Base-by-base conservation (phyloP, 2,113 vertebrate genomes). In the Hepsetus odoe region DNA sequence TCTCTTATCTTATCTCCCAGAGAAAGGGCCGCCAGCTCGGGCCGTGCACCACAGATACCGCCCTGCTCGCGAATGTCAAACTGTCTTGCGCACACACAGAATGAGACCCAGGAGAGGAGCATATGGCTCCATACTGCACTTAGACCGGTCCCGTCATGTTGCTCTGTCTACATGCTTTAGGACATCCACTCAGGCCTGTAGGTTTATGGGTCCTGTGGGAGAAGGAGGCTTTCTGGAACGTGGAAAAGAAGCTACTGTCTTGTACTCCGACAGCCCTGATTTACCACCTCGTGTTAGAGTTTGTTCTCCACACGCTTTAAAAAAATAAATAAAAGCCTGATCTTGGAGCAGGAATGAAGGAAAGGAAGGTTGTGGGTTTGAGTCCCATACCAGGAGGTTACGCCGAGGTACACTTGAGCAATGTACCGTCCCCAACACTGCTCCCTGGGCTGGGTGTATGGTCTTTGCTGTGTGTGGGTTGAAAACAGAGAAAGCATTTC, bases 1-100 rank as follows among this genome's bases (percentile, higher is more conserved):
- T 8, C 59, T 20, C 59, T 62, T 33, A 62, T 33, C 59, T 62
- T 62, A 62, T 62, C 59, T 62, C 18, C 51, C 51, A 55, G 59
- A 62, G 32, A 33, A 32, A 33, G 28, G 18, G 59, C 59, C 13
- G 32, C 59, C n/a, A 16, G 30, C 59, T 10, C 32, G 16, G 5
- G 14, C 59, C 32, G 16, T 62, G 16, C 32, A 3, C 28, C 16
- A 9, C 30, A 33, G 59, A 62, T 62, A 62, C 10, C 4, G 8
- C 18, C 59, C 59, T 33, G 28, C 16, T 62, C 20, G 13, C 16
- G 32, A 62, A 70, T n/a, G 40, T 42, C 66, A 26, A 44, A 68
- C 66, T 46, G 38, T 26, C 66, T 7, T 14, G 4, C 67, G 28
- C 65, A 70, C 44, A 30, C 18, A 16, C 59, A 2, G 16, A 11